These are phyloP conservation scores for Ploceus nigricollis DNA, from an alignment of 2,113 vertebrate species.

Conservation along the genomic window DNA sequence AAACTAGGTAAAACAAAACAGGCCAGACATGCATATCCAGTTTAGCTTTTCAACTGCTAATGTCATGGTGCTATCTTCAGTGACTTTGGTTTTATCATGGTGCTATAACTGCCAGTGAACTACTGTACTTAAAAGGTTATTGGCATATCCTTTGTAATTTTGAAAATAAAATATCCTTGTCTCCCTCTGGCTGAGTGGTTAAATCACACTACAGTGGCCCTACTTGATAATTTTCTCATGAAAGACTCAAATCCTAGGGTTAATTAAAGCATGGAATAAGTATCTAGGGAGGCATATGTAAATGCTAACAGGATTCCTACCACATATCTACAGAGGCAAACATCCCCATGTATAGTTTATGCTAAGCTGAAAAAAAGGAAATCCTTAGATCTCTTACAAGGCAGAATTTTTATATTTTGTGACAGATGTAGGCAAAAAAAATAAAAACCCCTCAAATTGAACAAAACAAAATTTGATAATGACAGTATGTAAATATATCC, in stretches of 20 bases:
- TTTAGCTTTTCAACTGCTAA: neutral
- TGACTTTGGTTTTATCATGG: neutral
- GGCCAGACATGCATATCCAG: neutral
- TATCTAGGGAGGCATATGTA: conserved; percentile 29
- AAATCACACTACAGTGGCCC: conserved; percentile 1
- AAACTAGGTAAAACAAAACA: neutral
- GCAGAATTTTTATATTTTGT: neutral
- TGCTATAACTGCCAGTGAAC: neutral
- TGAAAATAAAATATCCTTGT: conserved; percentile 33
- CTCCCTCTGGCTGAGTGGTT: conserved; percentile 10
- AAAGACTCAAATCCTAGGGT: conserved; percentile 31
- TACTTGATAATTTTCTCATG: conserved; percentile 42
- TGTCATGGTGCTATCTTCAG: neutral
- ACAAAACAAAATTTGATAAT: neutral
- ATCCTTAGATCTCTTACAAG: conserved; percentile 9
- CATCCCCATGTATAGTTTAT: neutral
- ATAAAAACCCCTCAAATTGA: accelerated
- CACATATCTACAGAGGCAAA: neutral
- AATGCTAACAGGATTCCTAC: conserved; percentile 41
- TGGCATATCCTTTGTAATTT: neutral
- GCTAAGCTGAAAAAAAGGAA: neutral
- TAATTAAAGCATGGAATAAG: conserved; percentile 52
- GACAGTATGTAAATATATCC: neutral
- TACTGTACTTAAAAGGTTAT: neutral
- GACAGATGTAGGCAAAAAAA: neutral